Evolutionary conservation across 30 jellyfish, hydroid and myxozoan genomes (phyloP), one percentile per base, ranked within the genome.

Genomic region (Aurelia aurita): DNA sequence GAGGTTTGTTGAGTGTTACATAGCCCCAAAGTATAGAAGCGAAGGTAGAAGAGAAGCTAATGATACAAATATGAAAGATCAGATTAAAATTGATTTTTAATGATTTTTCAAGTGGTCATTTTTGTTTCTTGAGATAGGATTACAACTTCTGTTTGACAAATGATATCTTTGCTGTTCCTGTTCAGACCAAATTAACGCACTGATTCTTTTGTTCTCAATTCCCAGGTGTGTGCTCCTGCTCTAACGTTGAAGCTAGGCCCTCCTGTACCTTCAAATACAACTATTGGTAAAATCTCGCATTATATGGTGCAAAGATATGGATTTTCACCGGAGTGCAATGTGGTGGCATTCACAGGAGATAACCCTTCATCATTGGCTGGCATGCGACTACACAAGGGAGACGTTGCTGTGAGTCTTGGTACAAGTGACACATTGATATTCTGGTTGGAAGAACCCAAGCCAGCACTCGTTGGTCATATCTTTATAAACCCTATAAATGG

Each of bases 321-420:
- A 13, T 92, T 92, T 77, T 49, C 86, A 1, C 69, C 69, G 1
- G 82, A 79, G 10, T 92, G 98, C 65, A 19, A 19, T 9, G 92
- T 92, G 15, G 78, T 80, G 18, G 95, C 98, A 14, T 92, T 87
- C 49, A 92, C 98, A 3, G 98, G 98, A 0, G 98, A 92, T 78
- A 92, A 92, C 55, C 98, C 98, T 6, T 76, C 98, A 0, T 86
- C 98, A n/a, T 58, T 92, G 43, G 97, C 96, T 51, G 98, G 98
- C 43, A 86, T 92, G 96, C 57, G 96, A 19, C 66, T 92, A 21
- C 69, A 39, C 39, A 67, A 84, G 35, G 95, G 97, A 31, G 97
- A 92, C 65, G 92, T 92, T 28, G 98, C 98, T 0, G 89, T 86
- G 25, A 92, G 98, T 62, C 87, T 92, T 45, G 98, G 98, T 12